Conservation (phyloP, 2,113 vertebrate species). For the Cinclus cinclus region DNA sequence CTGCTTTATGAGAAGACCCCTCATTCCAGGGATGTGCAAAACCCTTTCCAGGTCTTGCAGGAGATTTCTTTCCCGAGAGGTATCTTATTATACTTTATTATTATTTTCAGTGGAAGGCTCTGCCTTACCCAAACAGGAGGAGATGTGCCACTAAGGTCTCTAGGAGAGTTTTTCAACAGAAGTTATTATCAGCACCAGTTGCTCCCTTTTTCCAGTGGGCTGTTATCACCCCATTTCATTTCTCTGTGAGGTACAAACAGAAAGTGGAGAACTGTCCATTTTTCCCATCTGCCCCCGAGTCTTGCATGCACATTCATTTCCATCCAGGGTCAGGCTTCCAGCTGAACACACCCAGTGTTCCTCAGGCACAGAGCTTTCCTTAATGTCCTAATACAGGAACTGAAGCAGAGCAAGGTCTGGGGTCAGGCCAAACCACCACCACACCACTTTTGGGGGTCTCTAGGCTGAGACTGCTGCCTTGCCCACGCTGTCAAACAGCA, state of each 20-base stretch:
- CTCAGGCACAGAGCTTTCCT: not conserved
- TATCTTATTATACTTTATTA: not conserved
- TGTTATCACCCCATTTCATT: not conserved
- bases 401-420: not conserved
- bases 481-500: fast-evolving
- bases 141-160: not conserved
- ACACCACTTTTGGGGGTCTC: not conserved
- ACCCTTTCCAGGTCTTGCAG: not conserved
- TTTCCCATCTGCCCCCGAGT: not conserved
- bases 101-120: not conserved
- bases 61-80: not conserved
- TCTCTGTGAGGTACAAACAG: not conserved
- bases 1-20: not conserved
- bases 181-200: not conserved
- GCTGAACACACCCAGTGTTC: not conserved
- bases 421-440: not conserved
- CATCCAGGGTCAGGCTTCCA: not conserved
- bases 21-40: not conserved
- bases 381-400: fast-evolving
- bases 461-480: not conserved
- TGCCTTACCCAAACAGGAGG: not conserved
- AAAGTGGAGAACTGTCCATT: not conserved
- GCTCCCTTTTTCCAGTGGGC: not conserved
- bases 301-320: fast-evolving
- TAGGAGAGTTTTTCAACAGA: not conserved